Percentiles rank a stretch among this genome's conserved stretches.
Evolutionary conservation across 1,140 invertebrate species (phyloP).

Genomic region (Phocides pigmalion): DNA sequence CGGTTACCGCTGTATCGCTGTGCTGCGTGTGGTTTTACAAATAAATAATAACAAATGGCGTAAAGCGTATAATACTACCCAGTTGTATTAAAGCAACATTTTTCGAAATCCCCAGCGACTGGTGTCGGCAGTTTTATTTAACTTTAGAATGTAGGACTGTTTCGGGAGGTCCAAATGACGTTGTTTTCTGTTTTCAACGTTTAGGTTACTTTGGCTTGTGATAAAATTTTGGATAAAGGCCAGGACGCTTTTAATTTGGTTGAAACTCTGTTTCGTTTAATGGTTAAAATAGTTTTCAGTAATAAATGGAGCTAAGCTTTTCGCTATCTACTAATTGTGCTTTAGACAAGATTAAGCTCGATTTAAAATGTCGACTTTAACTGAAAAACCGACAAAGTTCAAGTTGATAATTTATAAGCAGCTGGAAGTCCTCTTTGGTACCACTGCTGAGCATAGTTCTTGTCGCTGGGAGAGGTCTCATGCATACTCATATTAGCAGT

Average conservation of each 20-base stretch:
- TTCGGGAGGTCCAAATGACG: constrained; percentile 1
- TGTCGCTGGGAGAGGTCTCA: too few relatives aligned
- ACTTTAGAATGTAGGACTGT: constrained; percentile 1
- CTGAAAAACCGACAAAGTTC: too few relatives aligned
- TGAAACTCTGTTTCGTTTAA: constrained; percentile 14
- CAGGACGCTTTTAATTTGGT: constrained; percentile 16
- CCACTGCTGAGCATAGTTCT: too few relatives aligned
- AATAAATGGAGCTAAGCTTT: constrained; percentile 4
- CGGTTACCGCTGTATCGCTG: too few relatives aligned
- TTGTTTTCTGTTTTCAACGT: constrained; percentile 5
- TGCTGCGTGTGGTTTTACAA: too few relatives aligned
- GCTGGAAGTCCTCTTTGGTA: too few relatives aligned
- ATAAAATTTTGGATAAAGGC: constrained; percentile 15
- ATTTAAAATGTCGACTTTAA: too few relatives aligned
- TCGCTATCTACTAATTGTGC: not conserved
- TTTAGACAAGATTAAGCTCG: not conserved
- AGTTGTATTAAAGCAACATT: too few relatives aligned
- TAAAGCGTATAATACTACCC: too few relatives aligned
- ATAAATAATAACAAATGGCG: too few relatives aligned
- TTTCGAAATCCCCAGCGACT: not conserved
- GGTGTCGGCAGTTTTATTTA: constrained; percentile 8
- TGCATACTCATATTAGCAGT: too few relatives aligned
- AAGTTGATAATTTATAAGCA: too few relatives aligned
- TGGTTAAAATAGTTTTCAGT: not conserved
- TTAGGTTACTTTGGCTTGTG: not conserved